Conservation (phyloP, 2,888 invertebrate species). For the Hedychridium roseum region DNA sequence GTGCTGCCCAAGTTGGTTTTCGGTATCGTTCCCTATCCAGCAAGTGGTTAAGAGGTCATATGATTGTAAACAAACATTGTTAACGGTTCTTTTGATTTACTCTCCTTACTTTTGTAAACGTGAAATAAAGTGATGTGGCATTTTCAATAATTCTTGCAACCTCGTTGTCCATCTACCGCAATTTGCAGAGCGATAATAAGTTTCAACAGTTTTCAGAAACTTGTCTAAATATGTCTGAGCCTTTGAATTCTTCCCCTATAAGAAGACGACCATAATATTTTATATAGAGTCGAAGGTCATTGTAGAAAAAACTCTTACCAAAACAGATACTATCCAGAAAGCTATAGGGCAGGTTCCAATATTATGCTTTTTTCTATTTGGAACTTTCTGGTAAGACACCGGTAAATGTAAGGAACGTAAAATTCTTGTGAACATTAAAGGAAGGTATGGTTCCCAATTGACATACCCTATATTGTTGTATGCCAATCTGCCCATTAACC, state of each 20-base stretch:
- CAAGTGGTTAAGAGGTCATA: no score
- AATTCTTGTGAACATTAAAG: conserved; percentile 78
- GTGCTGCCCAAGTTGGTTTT: conserved; percentile 73
- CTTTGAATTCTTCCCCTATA: conserved; percentile 73
- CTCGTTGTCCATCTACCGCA: conserved; percentile 79
- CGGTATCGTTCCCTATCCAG: conserved; percentile 71
- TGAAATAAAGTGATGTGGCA: conserved; percentile 73
- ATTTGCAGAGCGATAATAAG: conserved; percentile 91
- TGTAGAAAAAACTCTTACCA: conserved; percentile 59
- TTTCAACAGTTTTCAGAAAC: conserved; percentile 83
- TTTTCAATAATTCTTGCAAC: conserved; percentile 72
- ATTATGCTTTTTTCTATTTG: conserved; percentile 67
- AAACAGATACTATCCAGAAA: conserved; percentile 67
- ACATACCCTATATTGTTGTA: conserved; percentile 81
- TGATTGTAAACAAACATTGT: no score
- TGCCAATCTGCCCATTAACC: conserved; percentile 78
- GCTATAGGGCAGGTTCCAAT: conserved; percentile 65
- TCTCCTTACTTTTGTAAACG: conserved; percentile 65
- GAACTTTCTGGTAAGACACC: conserved; percentile 77
- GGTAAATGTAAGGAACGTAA: conserved; percentile 80
- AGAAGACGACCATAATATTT: conserved; percentile 26
- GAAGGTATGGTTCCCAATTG: conserved; percentile 86
- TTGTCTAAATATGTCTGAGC: conserved; percentile 79
- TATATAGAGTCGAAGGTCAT: conserved; percentile 5
- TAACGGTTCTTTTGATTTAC: no score